These are phyloP conservation scores for Oreocharis arfaki DNA, from an alignment of 2,113 vertebrate genomes.

Conservation along the genomic window DNA sequence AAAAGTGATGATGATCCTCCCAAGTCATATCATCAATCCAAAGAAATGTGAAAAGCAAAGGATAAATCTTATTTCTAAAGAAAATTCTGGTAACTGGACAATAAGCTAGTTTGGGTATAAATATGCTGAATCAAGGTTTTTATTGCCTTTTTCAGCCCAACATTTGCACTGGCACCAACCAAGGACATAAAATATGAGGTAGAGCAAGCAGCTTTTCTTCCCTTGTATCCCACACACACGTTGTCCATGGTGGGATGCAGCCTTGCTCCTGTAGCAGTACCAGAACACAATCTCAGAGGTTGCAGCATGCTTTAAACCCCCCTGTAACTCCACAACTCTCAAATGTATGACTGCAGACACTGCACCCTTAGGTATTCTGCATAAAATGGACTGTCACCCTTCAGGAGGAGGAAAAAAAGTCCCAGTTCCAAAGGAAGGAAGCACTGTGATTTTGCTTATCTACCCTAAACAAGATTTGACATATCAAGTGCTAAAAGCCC, in stretches of 20 bases:
- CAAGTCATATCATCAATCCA: background rate
- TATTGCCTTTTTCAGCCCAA: background rate
- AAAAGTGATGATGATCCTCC: fast-evolving
- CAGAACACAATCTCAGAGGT: background rate
- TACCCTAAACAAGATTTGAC: background rate
- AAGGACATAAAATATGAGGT: background rate
- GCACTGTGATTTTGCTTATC: background rate
- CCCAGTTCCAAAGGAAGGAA: background rate
- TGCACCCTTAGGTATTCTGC: too few species aligned
- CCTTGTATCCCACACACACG: background rate
- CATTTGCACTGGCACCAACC: background rate
- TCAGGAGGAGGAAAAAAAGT: background rate
- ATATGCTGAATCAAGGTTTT: background rate
- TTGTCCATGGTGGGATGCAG: background rate
- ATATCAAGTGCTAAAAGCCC: background rate
- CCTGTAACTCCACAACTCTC: background rate
- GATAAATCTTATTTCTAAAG: background rate
- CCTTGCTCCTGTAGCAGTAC: background rate
- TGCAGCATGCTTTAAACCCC: background rate
- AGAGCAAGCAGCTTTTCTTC: background rate
- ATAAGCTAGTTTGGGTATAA: background rate
- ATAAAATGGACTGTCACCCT: background rate
- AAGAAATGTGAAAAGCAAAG: background rate
- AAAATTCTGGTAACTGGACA: background rate
- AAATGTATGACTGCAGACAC: background rate